Evolutionary conservation across 2,888 invertebrate genomes (phyloP).

Genomic region (Cyaniris semiargus): DNA sequence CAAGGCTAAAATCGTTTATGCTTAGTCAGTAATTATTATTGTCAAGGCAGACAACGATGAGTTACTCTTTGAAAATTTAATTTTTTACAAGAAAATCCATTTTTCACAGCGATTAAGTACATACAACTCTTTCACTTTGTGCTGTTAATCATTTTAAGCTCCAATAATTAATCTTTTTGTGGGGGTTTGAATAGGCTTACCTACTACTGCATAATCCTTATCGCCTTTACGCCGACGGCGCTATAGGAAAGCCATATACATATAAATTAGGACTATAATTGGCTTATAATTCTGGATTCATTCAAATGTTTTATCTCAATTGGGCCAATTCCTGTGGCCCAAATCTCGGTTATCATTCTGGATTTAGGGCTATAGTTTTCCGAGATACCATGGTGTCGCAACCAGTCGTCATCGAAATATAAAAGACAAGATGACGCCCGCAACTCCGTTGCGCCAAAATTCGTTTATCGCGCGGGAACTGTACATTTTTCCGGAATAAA

Average conservation of each 20-base stretch:
- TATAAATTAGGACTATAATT: neutral
- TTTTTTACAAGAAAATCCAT: slow-evolving; percentile 1
- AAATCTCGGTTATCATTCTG: no score
- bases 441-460: no score
- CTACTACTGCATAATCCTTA: slow-evolving; percentile 13
- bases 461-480: no score
- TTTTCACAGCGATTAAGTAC: slow-evolving; percentile 6
- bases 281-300: neutral
- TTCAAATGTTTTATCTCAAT: neutral
- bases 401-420: no score
- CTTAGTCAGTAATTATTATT: neutral
- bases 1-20: neutral
- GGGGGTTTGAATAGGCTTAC: slow-evolving; percentile 14
- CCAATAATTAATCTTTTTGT: slow-evolving; percentile 29
- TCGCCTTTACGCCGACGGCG: neutral
- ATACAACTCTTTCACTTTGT: slow-evolving; percentile 15
- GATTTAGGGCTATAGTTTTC: no score
- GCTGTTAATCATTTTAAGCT: slow-evolving; percentile 23
- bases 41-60: neutral
- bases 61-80: slow-evolving; percentile 9
- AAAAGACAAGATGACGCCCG: no score
- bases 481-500: no score
- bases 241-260: neutral
- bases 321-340: no score
- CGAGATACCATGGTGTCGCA: no score